Percentiles rank a stretch among this genome's conserved stretches.
Conservation (phyloP, 1,140 invertebrate genomes). For the Diorhabda carinulata region DNA sequence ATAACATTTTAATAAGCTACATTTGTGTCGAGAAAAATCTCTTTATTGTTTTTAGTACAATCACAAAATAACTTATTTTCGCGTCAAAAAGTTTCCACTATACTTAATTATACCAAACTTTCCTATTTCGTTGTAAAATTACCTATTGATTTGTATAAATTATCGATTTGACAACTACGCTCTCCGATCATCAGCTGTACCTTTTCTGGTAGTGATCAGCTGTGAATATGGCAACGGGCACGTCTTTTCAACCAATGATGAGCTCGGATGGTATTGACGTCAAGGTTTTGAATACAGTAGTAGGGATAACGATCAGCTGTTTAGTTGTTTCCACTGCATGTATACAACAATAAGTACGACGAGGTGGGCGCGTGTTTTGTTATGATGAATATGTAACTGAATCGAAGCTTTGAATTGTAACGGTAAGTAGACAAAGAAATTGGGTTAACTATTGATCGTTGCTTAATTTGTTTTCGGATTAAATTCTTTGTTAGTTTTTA, state of each 20-base stretch:
- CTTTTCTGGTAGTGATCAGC: conserved; percentile 9
- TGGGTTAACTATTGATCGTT: conserved; percentile 2
- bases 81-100: too few relatives aligned
- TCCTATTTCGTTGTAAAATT: too few relatives aligned
- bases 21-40: too few relatives aligned
- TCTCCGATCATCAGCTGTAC: conserved; percentile 4
- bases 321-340: conserved; percentile 10
- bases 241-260: conserved; percentile 4
- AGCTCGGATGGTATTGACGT: conserved; percentile 11
- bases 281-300: neutral
- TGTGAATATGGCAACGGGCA: conserved; percentile 11
- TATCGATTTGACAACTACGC: conserved; percentile 2
- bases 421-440: conserved; percentile 2
- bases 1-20: too few relatives aligned
- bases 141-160: neutral
- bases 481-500: too few relatives aligned
- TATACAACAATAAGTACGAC: neutral
- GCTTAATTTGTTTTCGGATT: too few relatives aligned
- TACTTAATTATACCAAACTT: too few relatives aligned
- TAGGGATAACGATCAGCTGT: conserved; percentile 16
- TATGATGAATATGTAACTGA: neutral
- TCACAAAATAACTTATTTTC: too few relatives aligned
- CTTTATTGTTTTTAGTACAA: too few relatives aligned
- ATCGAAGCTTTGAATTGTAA: neutral
- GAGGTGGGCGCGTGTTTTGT: neutral